Percentiles rank a stretch among this genome's conserved stretches.
Evolutionary conservation across 2,888 invertebrate species (phyloP).

Genomic region (Aporophyla lueneburgensis): DNA sequence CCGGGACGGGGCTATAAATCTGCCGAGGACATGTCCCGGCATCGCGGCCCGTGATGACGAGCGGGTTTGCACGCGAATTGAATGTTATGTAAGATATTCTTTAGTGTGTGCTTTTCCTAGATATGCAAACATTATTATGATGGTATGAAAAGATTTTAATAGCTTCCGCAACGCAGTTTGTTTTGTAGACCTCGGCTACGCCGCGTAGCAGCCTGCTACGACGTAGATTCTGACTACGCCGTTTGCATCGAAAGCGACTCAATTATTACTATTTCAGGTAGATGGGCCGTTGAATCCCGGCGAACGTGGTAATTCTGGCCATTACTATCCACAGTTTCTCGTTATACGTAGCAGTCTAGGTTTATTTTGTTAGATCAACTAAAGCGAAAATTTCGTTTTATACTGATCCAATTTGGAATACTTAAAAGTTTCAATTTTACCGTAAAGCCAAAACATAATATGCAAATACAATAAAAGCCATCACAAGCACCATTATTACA

Average conservation of each 20-base stretch:
- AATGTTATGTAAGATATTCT: slow-evolving; percentile 39
- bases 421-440: neutral
- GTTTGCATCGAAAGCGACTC: slow-evolving; percentile 40
- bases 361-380: slow-evolving; percentile 2
- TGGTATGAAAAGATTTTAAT: slow-evolving; percentile 20
- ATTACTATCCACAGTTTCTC: slow-evolving; percentile 9
- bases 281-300: slow-evolving; percentile 26
- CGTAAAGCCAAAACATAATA: slow-evolving; percentile 10
- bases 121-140: slow-evolving; percentile 26
- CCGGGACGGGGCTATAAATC: slow-evolving; percentile 63
- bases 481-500: slow-evolving; percentile 33
- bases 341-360: neutral
- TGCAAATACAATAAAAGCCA: slow-evolving; percentile 36
- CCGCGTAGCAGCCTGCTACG: slow-evolving; percentile 28
- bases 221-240: slow-evolving; percentile 22
- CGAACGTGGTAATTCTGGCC: slow-evolving; percentile 13
- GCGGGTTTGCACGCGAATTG: slow-evolving; percentile 35
- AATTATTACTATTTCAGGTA: slow-evolving; percentile 32
- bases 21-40: slow-evolving; percentile 53
- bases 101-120: slow-evolving; percentile 30
- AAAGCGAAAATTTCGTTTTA: neutral
- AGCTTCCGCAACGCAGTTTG: neutral
- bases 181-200: slow-evolving; percentile 26
- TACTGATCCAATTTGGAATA: neutral
- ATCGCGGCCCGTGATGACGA: slow-evolving; percentile 58